phyloP scores from a whole-genome alignment of 2,888 invertebrate species.

The Diplolepis rosae region DNA sequence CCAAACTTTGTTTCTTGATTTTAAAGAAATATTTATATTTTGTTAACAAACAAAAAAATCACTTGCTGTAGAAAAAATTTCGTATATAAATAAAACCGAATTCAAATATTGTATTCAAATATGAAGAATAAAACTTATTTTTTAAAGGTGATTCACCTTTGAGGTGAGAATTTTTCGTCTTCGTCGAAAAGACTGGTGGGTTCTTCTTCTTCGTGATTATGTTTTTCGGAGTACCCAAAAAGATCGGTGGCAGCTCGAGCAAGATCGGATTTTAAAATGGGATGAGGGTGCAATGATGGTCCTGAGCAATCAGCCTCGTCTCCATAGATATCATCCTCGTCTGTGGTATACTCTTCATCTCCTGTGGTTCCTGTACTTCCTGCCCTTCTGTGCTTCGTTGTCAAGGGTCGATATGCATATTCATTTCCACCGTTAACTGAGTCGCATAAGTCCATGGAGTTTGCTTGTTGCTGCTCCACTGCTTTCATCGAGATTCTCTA shows the following conservation, averaged over 20 bases:
- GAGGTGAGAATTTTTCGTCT: conserved; percentile 58
- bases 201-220: conserved; percentile 65
- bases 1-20: too few species aligned
- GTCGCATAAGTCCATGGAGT: conserved; percentile 66
- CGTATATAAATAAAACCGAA: too few species aligned
- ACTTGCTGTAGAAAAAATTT: too few species aligned
- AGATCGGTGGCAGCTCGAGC: conserved; percentile 68
- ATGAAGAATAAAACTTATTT: not conserved
- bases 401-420: conserved; percentile 67
- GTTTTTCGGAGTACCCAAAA: conserved; percentile 62
- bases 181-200: conserved; percentile 74
- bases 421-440: conserved; percentile 61
- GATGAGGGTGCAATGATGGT: conserved; percentile 59
- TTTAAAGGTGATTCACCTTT: conserved; percentile 44
- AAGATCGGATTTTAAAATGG: conserved; percentile 66
- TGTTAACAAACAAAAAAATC: too few species aligned
- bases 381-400: conserved; percentile 67
- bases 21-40: too few species aligned
- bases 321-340: conserved; percentile 74
- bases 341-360: conserved; percentile 76
- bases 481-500: conserved; percentile 57
- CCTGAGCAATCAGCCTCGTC: conserved; percentile 73
- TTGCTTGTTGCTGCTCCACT: conserved; percentile 60
- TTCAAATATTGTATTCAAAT: not conserved
- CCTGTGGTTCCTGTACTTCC: conserved; percentile 76